Conservation (phyloP, 2,113 vertebrate species). For the Platysteira castanea region DNA sequence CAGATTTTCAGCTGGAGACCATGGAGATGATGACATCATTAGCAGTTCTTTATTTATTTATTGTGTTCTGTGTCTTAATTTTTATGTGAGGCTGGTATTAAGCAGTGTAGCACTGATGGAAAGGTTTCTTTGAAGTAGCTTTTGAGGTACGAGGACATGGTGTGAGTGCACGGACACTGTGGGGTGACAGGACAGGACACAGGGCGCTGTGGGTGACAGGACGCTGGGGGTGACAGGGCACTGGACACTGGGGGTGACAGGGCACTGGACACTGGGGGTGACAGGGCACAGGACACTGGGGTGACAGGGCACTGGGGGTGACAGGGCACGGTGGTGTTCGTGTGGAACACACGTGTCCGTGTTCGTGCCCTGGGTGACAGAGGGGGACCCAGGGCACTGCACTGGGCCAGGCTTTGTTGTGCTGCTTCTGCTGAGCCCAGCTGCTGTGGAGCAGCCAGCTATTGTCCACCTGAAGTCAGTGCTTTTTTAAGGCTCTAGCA, state of each 20-base stretch:
- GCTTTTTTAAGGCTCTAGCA: not conserved
- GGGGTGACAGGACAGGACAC: not conserved
- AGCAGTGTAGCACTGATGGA: not conserved
- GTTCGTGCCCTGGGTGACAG: not conserved
- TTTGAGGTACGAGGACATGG: not conserved
- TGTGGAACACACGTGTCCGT: not conserved
- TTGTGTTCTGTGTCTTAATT: not conserved
- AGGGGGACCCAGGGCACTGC: not conserved
- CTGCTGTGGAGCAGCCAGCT: not conserved
- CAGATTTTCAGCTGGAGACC: not conserved
- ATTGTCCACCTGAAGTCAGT: not conserved
- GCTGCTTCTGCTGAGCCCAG: not conserved
- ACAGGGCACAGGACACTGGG: not conserved
- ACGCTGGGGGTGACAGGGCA: not conserved
- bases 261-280: not conserved
- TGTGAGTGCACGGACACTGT: not conserved
- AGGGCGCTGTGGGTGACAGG: too few species aligned
- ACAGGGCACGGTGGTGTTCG: rapidly evolving
- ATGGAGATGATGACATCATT: not conserved
- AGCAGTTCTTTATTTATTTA: not conserved
- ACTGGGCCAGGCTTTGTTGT: not conserved
- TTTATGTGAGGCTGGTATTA: not conserved
- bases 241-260: not conserved
- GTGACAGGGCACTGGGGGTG: not conserved
- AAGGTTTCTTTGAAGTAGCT: not conserved